These are phyloP conservation scores for Pristiophorus japonicus DNA, from an alignment of 2,113 vertebrate genomes.

Conservation along the genomic window DNA sequence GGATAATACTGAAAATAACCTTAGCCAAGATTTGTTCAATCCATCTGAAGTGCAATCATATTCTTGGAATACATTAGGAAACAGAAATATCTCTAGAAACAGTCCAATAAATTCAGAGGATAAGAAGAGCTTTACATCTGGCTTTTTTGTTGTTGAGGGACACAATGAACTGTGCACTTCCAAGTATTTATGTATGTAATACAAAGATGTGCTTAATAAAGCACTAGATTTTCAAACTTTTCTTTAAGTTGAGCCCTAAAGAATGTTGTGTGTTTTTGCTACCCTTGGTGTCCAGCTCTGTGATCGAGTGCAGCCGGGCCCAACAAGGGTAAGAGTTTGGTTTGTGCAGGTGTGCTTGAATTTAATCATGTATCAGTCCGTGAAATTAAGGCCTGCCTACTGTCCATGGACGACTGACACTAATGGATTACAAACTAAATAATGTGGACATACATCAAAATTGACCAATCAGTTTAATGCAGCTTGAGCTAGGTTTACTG, in stretches of 20 bases:
- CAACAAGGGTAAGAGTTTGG: background rate
- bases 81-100: background rate
- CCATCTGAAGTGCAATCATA: constrained; percentile 20
- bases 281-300: background rate
- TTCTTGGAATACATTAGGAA: constrained; percentile 17
- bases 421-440: constrained; percentile 29
- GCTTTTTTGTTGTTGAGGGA: background rate
- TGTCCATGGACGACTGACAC: constrained; percentile 23
- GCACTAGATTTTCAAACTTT: background rate
- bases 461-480: constrained; percentile 36
- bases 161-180: background rate
- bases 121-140: background rate
- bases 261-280: background rate
- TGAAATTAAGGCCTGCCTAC: constrained; percentile 35
- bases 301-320: background rate
- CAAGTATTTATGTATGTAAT: background rate
- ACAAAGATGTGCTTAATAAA: too few species aligned
- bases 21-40: constrained; percentile 30
- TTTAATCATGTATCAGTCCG: constrained; percentile 36
- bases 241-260: background rate
- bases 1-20: constrained; percentile 31
- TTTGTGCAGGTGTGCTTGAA: constrained; percentile 18
- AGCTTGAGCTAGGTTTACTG: constrained; percentile 27
- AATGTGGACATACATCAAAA: constrained; percentile 36
- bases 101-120: background rate